Percentiles rank a stretch among this genome's conserved stretches.
Evolutionary conservation across 2,113 vertebrate species (phyloP).

Genomic region (Nesoenas mayeri): DNA sequence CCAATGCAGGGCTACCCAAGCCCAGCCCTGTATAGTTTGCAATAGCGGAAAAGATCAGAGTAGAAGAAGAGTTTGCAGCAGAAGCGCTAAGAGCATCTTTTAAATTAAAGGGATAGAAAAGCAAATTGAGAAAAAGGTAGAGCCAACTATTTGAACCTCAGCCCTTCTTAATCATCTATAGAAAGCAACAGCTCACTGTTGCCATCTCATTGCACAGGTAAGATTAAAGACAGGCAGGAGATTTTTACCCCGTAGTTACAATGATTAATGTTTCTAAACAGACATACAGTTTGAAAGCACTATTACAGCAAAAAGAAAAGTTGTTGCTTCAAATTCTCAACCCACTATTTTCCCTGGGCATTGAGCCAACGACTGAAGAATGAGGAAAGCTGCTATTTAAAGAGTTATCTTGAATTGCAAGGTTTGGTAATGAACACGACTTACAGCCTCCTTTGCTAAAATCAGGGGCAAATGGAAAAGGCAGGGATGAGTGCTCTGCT

Average conservation of each 20-base stretch:
- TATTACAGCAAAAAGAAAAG: conserved; percentile 39
- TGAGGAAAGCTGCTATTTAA: conserved; percentile 53
- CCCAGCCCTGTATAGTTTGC: background rate
- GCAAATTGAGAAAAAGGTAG: conserved; percentile 3
- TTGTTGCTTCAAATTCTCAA: conserved; percentile 47
- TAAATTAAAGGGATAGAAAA: conserved; percentile 20
- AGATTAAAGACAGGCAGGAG: conserved; percentile 44
- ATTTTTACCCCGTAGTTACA: conserved; percentile 44
- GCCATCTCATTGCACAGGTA: conserved; percentile 34
- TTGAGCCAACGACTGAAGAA: conserved; percentile 31
- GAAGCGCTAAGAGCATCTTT: background rate
- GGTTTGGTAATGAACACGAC: conserved; percentile 6
- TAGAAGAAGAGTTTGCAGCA: background rate
- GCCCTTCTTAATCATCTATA: conserved; percentile 20
- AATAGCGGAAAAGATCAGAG: background rate
- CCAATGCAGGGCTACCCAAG: background rate
- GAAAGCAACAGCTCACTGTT: conserved; percentile 6
- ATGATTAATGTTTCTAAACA: conserved; percentile 66
- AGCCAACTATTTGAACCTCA: background rate
- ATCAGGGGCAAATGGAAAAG: background rate
- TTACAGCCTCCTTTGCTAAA: background rate
- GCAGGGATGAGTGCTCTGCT: background rate
- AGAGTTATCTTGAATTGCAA: conserved; percentile 46
- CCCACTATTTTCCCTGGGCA: conserved; percentile 57
- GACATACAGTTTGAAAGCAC: conserved; percentile 53